Base-by-base conservation (phyloP, 2,888 invertebrate genomes). In the Conistra vaccinii region DNA sequence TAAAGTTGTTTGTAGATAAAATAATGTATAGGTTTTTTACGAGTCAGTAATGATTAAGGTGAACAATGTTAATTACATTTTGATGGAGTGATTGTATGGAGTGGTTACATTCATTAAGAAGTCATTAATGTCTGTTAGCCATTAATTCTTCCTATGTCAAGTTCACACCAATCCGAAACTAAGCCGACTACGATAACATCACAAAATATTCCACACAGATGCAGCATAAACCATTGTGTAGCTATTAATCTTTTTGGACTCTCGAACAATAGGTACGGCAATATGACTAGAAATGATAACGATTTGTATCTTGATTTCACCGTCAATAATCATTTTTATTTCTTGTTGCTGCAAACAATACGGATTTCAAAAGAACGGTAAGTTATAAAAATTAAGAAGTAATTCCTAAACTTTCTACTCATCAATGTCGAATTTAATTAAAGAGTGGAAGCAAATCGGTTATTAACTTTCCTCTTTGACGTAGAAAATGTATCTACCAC, bases 381-480 rank as follows among this genome's bases (percentile, higher is more conserved):
- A 95, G 95, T 95, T 78, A 73, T 80, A 73, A 66, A 82, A 74
- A 51, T 78, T 73, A 70, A 78, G 84, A 79, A 68, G 69, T 80
- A 73, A 79, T 85, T 85, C 73, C 65, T 81, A 80, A 84, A 90
- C 92, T 93, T 93, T 93, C 92, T 85, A 88, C 76, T 73, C 82
- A 85, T 91, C 89, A 89, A 89, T 90, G 89, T 91, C 90, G 87
- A 91, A 91, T 89, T 88, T 91, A 89, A 91, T 91, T 85, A 91
- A 89, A 87, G 73, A 89, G 87, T 89, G 82, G 86, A 89, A 92
- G 90, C 88, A 85, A 91, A 90, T 90, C 82, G 77, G 87, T 90
- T 89, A 92, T 92, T 92, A 93, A 94, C 94, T 94, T 95, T 95
- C 93, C 90, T 93, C 90, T 89, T 89, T 86, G 89, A 86, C 87